Evolutionary conservation across 2,797 vertebrate species (phyloP), one percentile per base, ranked within the genome.

Genomic region (Leptodactylus fallax): DNA sequence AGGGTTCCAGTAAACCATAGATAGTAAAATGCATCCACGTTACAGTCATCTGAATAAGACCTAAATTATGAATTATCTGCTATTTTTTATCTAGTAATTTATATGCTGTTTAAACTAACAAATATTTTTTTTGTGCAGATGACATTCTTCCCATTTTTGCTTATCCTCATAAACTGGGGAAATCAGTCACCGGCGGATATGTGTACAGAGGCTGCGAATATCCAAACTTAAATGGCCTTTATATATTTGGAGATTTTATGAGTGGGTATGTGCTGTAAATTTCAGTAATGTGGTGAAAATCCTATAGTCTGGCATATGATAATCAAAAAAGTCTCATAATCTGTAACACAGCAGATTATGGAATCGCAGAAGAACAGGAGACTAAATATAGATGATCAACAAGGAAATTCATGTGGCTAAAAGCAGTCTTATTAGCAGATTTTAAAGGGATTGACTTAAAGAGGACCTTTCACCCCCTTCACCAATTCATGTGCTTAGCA

Each of bases 221-320:
- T 92, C 98, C 98, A 60, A 99, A 99, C 91, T 91, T 99, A 86
- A 98, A 98, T 0, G 97, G 98, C 85, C 95, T 98, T 90, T 99
- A 99, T 93, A 96, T 99, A 92, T 99, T 99, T 86, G 98, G 97
- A 89, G 98, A 99, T 93, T 99, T 99, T 92, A 99, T 99, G 98
- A 99, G 97, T 2, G 98, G 98, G 98, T 99, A 95, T 93, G 96
- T 92, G 36, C 36, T 36, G 36, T 36, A 36, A 36, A 36, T 4
- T 36, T 36, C 36, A 36, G 36, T 36, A 36, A 36, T 36, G 36
- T 4, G 4, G 36, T 36, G 36, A 36, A 36, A 36, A 87, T 79
- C n/a, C 1, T 1, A 53, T 71, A 58, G 23, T 55, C 10, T 10
- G 53, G 11, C 53, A 13, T 55, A 13, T 17, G 56, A 58, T 58